Evolutionary conservation across 2,797 vertebrate species (phyloP).

Genomic region (Yasuhikotakia modesta): DNA sequence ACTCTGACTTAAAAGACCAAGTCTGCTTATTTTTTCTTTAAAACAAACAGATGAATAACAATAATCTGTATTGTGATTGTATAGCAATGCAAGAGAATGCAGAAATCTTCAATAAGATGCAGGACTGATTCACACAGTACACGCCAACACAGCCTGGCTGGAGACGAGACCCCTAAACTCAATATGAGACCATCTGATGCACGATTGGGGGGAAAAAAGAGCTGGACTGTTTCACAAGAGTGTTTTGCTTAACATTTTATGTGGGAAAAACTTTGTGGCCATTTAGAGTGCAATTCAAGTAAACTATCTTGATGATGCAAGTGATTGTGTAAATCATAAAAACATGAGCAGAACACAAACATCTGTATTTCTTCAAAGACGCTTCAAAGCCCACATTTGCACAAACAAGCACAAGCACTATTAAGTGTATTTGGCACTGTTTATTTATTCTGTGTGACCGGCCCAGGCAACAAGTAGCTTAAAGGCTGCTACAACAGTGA

Average conservation of each 20-base stretch:
- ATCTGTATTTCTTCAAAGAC: not conserved
- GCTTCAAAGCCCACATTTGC: constrained; percentile 8
- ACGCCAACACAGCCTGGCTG: not conserved
- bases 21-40: too few species aligned
- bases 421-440: not conserved
- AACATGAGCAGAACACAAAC: constrained; percentile 7
- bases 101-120: not conserved
- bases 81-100: not conserved
- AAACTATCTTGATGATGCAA: constrained; percentile 1
- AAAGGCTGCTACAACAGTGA: constrained; percentile 21
- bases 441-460: not conserved
- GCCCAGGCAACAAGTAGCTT: constrained; percentile 1
- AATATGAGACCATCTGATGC: constrained; percentile 4
- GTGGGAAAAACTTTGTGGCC: not conserved
- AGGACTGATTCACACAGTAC: constrained; percentile 6
- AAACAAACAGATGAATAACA: not conserved
- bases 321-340: not conserved
- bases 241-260: not conserved
- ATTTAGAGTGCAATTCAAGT: not conserved
- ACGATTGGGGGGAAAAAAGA: not conserved
- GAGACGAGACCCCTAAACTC: constrained; percentile 5
- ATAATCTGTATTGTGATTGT: not conserved
- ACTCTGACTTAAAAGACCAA: too few species aligned
- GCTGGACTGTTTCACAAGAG: not conserved
- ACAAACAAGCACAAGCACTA: not conserved